Evolutionary conservation across 1,140 invertebrate species (phyloP).

Genomic region (Copidosoma floridanum): DNA sequence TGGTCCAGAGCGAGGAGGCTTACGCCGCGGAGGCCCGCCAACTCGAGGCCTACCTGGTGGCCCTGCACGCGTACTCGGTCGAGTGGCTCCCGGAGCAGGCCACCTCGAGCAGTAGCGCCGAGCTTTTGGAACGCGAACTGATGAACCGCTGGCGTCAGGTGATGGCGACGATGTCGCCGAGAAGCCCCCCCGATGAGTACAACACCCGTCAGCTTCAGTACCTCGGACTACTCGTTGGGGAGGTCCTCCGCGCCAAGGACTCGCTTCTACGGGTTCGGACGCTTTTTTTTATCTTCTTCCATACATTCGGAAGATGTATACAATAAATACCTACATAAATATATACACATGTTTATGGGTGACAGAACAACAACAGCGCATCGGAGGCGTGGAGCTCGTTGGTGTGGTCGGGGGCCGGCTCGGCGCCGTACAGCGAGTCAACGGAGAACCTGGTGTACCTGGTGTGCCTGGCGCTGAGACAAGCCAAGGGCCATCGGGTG

Average conservation of each 20-base stretch:
- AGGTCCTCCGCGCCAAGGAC: constrained; percentile 35
- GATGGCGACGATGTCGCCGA: constrained; percentile 32
- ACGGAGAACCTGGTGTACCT: constrained; percentile 66
- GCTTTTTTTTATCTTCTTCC: too few species aligned
- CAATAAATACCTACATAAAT: too few species aligned
- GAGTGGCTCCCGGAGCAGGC: constrained; percentile 5
- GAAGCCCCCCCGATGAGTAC: too few species aligned
- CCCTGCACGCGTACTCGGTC: constrained; percentile 30
- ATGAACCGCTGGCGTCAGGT: constrained; percentile 38
- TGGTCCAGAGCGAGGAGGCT: constrained; percentile 38
- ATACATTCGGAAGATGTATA: too few species aligned
- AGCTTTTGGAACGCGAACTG: constrained; percentile 38
- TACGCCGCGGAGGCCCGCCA: constrained; percentile 37
- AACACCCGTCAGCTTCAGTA: constrained; percentile 53
- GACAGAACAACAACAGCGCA: too few species aligned
- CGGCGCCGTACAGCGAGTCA: too few species aligned
- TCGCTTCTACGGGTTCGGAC: too few species aligned
- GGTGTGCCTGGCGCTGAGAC: constrained; percentile 62
- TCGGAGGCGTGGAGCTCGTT: too few species aligned
- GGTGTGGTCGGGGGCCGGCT: too few species aligned
- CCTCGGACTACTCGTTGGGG: constrained; percentile 42
- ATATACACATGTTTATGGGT: too few species aligned
- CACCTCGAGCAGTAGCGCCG: too few species aligned
- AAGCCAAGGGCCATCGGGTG: constrained; percentile 60
- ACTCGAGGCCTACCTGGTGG: constrained; percentile 37